Conservation (phyloP, 2,113 vertebrate genomes). For the Pandion haliaetus region DNA sequence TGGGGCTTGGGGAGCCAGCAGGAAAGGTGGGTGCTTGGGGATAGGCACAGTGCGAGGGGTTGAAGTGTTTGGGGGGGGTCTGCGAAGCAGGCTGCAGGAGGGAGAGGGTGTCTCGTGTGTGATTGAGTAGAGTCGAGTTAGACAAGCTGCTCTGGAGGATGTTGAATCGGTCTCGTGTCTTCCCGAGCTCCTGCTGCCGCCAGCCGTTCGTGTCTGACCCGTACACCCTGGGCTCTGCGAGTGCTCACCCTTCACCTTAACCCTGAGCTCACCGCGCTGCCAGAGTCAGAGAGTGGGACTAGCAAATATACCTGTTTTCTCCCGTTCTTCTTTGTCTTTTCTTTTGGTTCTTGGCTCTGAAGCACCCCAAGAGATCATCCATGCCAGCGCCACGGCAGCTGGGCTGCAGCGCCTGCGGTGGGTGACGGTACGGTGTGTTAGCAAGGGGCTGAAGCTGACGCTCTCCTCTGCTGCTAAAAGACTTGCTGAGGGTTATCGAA, state of each 20-base stretch:
- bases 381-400: rapidly evolving
- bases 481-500: background rate
- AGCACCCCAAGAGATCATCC: background rate
- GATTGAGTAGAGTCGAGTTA: too few species aligned
- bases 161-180: rapidly evolving
- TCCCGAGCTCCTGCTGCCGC: background rate
- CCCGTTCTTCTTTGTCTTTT: background rate
- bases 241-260: background rate
- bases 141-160: background rate
- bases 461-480: background rate
- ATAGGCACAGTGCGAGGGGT: background rate
- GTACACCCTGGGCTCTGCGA: rapidly evolving
- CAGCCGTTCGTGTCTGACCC: too few species aligned
- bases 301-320: rapidly evolving
- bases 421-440: rapidly evolving
- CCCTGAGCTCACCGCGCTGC: background rate
- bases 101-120: background rate
- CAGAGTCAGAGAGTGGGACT: background rate
- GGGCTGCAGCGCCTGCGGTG: background rate
- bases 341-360: background rate
- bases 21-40: background rate
- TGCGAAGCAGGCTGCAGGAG: background rate
- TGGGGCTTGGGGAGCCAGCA: background rate
- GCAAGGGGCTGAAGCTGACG: background rate
- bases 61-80: background rate